A percentile compares a stretch with the other conserved stretches of the same genome.
Conservation (phyloP, 2,888 invertebrate species). For the Agrilus biguttatus region DNA sequence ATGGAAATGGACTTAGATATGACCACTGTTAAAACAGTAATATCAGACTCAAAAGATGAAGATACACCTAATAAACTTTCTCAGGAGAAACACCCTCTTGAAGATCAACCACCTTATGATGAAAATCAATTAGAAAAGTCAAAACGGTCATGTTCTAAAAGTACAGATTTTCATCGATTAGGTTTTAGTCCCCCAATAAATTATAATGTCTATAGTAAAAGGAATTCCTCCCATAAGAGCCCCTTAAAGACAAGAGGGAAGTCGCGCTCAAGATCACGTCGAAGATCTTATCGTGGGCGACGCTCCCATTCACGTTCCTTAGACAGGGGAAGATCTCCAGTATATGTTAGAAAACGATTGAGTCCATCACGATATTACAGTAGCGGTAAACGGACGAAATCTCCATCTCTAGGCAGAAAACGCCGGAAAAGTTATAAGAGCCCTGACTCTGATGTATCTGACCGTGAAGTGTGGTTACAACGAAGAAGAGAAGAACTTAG, state of each 20-base stretch:
- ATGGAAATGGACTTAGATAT: conserved; percentile 30
- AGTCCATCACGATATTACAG: no score
- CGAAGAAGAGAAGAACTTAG: background rate
- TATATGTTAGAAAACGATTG: no score
- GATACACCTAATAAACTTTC: conserved; percentile 1
- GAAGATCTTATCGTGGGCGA: background rate
- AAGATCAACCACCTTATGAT: background rate
- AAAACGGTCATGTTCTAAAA: no score
- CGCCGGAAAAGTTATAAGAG: background rate
- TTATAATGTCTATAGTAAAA: no score
- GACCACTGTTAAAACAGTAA: conserved; percentile 8
- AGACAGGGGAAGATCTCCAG: no score
- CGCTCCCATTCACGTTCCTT: background rate
- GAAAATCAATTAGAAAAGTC: no score
- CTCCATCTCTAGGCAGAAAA: background rate
- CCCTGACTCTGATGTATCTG: conserved; percentile 5
- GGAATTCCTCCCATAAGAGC: background rate
- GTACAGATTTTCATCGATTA: no score
- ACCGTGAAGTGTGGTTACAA: conserved; percentile 8
- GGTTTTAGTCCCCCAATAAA: no score
- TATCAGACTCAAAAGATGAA: conserved; percentile 3
- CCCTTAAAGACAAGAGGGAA: background rate
- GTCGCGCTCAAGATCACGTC: background rate
- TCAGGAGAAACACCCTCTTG: background rate
- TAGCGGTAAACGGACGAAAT: background rate